Evolutionary conservation across 2,888 invertebrate species (phyloP).

Genomic region (Hipparchia sbordonii): DNA sequence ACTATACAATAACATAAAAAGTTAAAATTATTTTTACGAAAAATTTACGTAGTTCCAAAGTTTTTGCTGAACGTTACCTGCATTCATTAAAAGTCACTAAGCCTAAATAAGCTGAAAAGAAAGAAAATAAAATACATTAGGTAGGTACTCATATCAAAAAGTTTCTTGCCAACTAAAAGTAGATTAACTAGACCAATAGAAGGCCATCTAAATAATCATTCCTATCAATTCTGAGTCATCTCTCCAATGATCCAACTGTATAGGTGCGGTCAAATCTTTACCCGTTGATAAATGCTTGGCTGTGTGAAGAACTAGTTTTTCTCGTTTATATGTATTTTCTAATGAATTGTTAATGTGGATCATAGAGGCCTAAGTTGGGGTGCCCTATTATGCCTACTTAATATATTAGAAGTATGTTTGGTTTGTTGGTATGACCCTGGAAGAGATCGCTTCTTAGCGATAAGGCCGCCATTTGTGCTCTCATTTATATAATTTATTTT

Average conservation of each 20-base stretch:
- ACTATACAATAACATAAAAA: too few species aligned
- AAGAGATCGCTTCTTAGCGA: too few species aligned
- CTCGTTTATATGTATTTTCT: conserved; percentile 7
- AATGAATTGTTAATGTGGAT: not conserved
- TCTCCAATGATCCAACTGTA: not conserved
- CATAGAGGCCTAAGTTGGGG: not conserved
- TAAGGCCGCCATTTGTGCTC: too few species aligned
- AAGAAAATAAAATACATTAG: not conserved
- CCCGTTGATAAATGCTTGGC: conserved; percentile 4
- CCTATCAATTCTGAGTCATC: conserved; percentile 8
- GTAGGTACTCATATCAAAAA: too few species aligned
- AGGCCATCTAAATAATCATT: conserved; percentile 12
- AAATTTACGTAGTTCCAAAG: too few species aligned
- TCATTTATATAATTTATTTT: too few species aligned
- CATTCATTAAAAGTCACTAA: not conserved
- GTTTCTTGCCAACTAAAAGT: conserved; percentile 3
- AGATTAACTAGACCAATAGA: not conserved
- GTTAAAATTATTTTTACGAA: too few species aligned
- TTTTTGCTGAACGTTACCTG: too few species aligned
- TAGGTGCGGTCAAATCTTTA: conserved; percentile 5
- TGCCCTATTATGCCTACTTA: not conserved
- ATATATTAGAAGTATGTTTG: too few species aligned
- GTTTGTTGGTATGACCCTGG: too few species aligned
- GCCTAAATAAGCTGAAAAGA: not conserved
- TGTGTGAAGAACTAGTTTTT: conserved; percentile 12